These are phyloP conservation scores for Drosophila maculinotata DNA, from an alignment of 2,888 invertebrate species.

Conservation along the genomic window DNA sequence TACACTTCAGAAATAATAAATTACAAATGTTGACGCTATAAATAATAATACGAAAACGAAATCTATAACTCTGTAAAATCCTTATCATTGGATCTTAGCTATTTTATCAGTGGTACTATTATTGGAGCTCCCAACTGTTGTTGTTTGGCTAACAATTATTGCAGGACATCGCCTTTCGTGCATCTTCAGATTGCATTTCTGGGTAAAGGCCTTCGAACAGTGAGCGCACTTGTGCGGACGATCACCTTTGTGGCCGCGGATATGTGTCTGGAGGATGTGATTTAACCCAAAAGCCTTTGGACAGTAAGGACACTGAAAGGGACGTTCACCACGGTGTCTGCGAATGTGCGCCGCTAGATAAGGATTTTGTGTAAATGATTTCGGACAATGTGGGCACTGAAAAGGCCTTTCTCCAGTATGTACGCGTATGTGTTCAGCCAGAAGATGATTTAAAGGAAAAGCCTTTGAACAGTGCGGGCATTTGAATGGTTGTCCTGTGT, in stretches of 20 bases:
- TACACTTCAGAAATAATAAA: too few species aligned
- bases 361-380: constrained; percentile 17
- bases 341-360: constrained; percentile 19
- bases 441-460: constrained; percentile 13
- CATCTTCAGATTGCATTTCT: constrained; percentile 27
- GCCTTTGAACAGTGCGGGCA: constrained; percentile 18
- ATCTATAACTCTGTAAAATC: too few species aligned
- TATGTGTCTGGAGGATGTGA: constrained; percentile 29
- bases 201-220: constrained; percentile 24
- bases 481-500: constrained; percentile 17
- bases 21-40: too few species aligned
- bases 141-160: neutral
- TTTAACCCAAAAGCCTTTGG: constrained; percentile 23
- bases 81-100: too few species aligned
- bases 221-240: constrained; percentile 15
- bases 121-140: too few species aligned
- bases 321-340: constrained; percentile 13
- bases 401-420: constrained; percentile 17
- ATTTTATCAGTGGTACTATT: too few species aligned
- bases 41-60: too few species aligned
- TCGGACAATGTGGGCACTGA: constrained; percentile 10
- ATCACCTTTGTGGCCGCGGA: constrained; percentile 20
- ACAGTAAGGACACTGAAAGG: constrained; percentile 19
- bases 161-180: constrained; percentile 20
- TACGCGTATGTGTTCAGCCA: constrained; percentile 16